Conservation (phyloP, 2,113 vertebrate genomes). For the Sceloporus tristichus region DNA sequence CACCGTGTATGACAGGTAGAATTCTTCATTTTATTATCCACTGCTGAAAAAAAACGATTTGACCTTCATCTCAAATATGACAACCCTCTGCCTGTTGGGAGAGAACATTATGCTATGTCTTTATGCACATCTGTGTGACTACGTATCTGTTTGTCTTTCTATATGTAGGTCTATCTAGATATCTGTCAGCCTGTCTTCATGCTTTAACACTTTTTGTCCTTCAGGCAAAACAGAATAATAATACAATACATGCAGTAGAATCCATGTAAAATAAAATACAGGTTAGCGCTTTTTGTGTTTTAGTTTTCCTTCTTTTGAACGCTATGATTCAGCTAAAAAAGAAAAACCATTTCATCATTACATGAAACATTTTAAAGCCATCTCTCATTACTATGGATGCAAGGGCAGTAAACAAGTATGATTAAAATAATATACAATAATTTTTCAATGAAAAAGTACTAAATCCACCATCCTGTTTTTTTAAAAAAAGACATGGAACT, state of each 20-base stretch:
- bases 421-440: constrained; percentile 7
- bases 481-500: too few species aligned
- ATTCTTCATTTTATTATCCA: constrained; percentile 7
- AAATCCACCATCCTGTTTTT: too few species aligned
- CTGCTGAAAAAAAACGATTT: not conserved
- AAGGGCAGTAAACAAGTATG: not conserved
- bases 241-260: not conserved
- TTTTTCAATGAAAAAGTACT: too few species aligned
- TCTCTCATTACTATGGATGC: not conserved
- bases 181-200: constrained; percentile 18
- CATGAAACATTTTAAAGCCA: not conserved
- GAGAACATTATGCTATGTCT: not conserved
- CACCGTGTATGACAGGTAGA: constrained; percentile 8
- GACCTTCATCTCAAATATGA: constrained; percentile 40
- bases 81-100: constrained; percentile 31
- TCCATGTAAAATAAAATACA: constrained; percentile 36
- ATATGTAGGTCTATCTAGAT: not conserved
- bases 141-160: not conserved
- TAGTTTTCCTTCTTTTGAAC: not conserved
- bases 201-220: constrained; percentile 44
- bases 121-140: not conserved
- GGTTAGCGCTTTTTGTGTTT: not conserved
- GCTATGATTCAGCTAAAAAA: not conserved
- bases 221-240: constrained; percentile 30
- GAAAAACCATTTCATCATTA: not conserved